Conservation (phyloP, 2,113 vertebrate genomes). For the Athene noctua region DNA sequence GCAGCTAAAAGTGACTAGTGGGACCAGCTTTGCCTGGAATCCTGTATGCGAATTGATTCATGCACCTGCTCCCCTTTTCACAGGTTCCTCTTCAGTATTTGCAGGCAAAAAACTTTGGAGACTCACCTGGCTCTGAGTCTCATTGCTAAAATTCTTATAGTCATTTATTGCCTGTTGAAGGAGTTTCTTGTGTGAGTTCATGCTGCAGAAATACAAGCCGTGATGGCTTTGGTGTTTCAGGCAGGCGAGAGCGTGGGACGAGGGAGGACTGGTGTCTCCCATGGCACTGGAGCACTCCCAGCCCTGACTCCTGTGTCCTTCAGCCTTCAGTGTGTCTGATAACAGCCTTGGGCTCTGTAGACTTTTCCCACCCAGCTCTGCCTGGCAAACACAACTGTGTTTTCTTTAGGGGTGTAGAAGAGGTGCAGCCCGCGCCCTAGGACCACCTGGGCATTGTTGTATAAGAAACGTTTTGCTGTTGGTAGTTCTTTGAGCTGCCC, state of each 20-base stretch:
- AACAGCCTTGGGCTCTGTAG: background rate
- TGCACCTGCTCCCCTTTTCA: background rate
- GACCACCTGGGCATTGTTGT: background rate
- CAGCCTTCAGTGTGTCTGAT: background rate
- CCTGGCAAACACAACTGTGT: background rate
- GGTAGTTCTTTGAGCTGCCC: background rate
- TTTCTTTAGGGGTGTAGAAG: background rate
- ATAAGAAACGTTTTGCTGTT: background rate
- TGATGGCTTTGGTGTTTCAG: background rate
- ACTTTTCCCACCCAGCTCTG: background rate
- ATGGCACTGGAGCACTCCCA: background rate
- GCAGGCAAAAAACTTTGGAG: background rate
- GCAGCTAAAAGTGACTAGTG: background rate
- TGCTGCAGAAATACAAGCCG: background rate
- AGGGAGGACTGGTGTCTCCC: background rate
- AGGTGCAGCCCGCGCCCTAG: background rate
- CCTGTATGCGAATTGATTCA: background rate
- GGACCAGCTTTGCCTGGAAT: background rate
- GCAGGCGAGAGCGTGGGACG: background rate
- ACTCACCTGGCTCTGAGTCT: background rate
- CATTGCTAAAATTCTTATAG: background rate
- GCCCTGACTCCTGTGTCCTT: background rate
- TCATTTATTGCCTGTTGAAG: background rate
- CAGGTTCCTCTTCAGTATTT: background rate
- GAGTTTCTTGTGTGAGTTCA: background rate